phyloP scores from a whole-genome alignment of 2,797 vertebrate species.

The Rachycentron canadum region DNA sequence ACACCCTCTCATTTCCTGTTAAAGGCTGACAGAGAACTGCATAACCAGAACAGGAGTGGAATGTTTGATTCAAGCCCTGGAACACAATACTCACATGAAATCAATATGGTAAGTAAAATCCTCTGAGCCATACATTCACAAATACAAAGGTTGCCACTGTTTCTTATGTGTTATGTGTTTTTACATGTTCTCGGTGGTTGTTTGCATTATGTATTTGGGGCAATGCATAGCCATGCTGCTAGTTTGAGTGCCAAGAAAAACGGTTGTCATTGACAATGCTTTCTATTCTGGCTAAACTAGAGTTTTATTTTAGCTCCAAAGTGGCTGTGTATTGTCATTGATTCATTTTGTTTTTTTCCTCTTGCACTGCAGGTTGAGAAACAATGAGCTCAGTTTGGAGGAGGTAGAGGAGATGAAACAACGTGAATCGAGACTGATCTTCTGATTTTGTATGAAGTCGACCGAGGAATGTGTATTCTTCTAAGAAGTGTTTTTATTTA shows the following conservation, averaged over 20 bases:
- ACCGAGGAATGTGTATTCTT: neutral
- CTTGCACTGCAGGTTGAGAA: conserved; percentile 83
- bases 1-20: conserved; percentile 52
- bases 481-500: conserved; percentile 34
- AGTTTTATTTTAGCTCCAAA: conserved; percentile 4
- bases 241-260: conserved; percentile 5
- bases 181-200: neutral
- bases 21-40: conserved; percentile 88
- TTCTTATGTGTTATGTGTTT: neutral
- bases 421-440: conserved; percentile 81
- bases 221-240: neutral
- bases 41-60: conserved; percentile 85
- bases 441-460: conserved; percentile 66
- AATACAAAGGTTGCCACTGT: neutral
- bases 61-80: conserved; percentile 82
- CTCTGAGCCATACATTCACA: neutral
- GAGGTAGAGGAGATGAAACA: conserved; percentile 80
- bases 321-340: neutral
- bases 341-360: conserved; percentile 29
- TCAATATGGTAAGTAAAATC: conserved; percentile 86
- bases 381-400: conserved; percentile 84
- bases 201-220: conserved; percentile 5
- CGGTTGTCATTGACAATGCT: neutral
- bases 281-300: neutral
- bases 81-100: conserved; percentile 80